Evolutionary conservation across 1,140 invertebrate species (phyloP), one percentile per base, ranked within the genome.

Genomic region (Panagrolaimus sp.): DNA sequence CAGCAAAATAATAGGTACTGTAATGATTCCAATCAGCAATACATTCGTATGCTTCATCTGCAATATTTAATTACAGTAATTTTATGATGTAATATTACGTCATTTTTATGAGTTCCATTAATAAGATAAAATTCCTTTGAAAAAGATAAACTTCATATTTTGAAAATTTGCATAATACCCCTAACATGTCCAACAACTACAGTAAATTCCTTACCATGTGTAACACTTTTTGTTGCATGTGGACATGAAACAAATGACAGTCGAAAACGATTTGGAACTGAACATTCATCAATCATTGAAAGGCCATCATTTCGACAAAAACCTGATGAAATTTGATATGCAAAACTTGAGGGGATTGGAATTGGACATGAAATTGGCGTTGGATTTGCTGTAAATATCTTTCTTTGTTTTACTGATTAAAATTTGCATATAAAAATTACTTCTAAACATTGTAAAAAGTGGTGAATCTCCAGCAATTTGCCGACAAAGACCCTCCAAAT

Each of bases 21-120:
- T 58, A 58, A 14, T 58, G 52, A 14, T 58, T 58, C 52, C 52
- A 58, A 21, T 58, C 52, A 12, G 52, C 52, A 4, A 58, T 58
- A 28, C 52, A 58, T 58, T 58, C 52, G 17, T 58, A 58, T 12
- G 52, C 52, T 58, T 58, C 52, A 28, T 58, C 52, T 58, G 17
- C 14, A 58, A n/a, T n/a, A n/a, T n/a, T n/a, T n/a, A 48, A 24
- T 24, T 21, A 26, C 14, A 5, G 52, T 12, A n/a, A 26, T 1
- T 58, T 14, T 12, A 24, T 21, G 28, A n/a, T n/a, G 8, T 1
- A 58, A n/a, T n/a, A n/a, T n/a, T n/a, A n/a, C n/a, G n/a, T n/a
- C n/a, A n/a, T n/a, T n/a, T n/a, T n/a, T n/a, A n/a, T n/a, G n/a
- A n/a, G n/a, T n/a, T n/a, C n/a, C n/a, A n/a, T n/a, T n/a, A n/a